Percentiles rank a stretch among this genome's conserved stretches.
Evolutionary conservation across 1,140 invertebrate genomes (phyloP).

Genomic region (Lucilia cuprina): DNA sequence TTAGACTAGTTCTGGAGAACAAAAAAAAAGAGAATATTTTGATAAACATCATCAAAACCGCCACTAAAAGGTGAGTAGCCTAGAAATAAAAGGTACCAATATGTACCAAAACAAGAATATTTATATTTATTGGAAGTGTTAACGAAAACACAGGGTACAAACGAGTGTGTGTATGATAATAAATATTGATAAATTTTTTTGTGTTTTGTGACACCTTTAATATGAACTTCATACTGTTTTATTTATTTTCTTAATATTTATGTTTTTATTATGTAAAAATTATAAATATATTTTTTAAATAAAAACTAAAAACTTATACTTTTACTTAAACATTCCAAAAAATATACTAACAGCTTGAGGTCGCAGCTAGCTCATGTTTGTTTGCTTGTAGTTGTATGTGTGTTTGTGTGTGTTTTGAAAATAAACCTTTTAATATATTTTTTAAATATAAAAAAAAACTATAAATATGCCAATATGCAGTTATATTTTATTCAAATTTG

Average conservation of each 20-base stretch:
- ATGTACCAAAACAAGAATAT: not conserved
- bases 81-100: not conserved
- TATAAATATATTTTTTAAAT: not conserved
- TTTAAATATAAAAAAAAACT: not conserved
- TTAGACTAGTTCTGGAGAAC: not conserved
- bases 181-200: not conserved
- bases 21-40: not conserved
- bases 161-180: not conserved
- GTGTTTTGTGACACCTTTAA: not conserved
- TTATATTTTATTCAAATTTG: not conserved
- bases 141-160: not conserved
- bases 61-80: not conserved
- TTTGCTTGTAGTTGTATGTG: not conserved
- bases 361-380: not conserved
- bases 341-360: not conserved
- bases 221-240: constrained; percentile 2
- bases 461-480: not conserved
- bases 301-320: not conserved
- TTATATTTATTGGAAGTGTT: not conserved
- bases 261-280: not conserved
- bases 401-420: not conserved
- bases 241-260: not conserved
- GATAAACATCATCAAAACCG: not conserved
- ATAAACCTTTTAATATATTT: not conserved
- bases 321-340: too few relatives aligned